A percentile compares a stretch with the other conserved stretches of the same genome.
These are phyloP conservation scores for Alosa sapidissima DNA, from an alignment of 2,797 vertebrate species.

Conservation along the genomic window DNA sequence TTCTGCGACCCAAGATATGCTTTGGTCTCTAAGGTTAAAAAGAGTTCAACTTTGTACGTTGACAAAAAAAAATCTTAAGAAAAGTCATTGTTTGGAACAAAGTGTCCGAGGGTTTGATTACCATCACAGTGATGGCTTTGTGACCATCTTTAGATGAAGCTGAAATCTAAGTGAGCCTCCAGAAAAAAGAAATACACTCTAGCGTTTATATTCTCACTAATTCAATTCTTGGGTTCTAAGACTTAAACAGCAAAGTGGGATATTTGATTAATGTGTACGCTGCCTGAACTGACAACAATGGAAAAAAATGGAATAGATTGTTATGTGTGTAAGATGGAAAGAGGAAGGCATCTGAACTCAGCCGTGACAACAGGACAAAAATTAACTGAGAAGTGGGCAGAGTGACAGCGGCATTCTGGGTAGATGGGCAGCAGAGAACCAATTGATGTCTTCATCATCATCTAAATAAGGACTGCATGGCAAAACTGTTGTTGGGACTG, in stretches of 20 bases:
- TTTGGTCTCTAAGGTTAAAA: not conserved
- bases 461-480: slow-evolving; percentile 55
- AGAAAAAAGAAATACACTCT: not conserved
- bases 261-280: not conserved
- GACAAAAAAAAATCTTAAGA: no score
- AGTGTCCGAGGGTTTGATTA: not conserved
- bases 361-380: slow-evolving; percentile 49
- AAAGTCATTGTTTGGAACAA: not conserved
- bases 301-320: not conserved
- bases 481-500: slow-evolving; percentile 37
- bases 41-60: not conserved
- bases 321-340: not conserved
- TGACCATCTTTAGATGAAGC: slow-evolving; percentile 8
- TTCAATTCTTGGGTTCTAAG: not conserved
- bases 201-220: not conserved
- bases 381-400: not conserved
- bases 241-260: not conserved
- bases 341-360: slow-evolving; percentile 26
- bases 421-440: slow-evolving; percentile 29
- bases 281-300: not conserved
- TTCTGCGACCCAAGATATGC: not conserved
- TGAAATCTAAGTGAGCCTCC: not conserved
- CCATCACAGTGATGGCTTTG: not conserved
- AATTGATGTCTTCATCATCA: slow-evolving; percentile 58
- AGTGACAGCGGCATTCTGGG: not conserved